Evolutionary conservation across 2,888 invertebrate species (phyloP), one percentile per base, ranked within the genome.

Genomic region (Chydorus sphaericus): DNA sequence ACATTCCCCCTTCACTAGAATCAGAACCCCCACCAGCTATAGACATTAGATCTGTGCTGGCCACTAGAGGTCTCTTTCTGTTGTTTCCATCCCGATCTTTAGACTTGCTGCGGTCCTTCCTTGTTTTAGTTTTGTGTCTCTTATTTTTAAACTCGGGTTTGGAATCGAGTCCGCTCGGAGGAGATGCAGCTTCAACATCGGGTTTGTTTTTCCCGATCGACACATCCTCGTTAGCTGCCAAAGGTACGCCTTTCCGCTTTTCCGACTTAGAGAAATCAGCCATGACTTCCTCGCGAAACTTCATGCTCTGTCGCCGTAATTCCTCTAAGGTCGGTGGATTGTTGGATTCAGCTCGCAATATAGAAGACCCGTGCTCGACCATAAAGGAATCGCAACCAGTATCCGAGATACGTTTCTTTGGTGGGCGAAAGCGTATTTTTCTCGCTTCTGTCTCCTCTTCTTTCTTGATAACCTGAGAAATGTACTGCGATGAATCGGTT

Each of bases 231-330:
- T 11, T 36, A 38, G 39, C 8, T 51, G 51, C 18, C 56, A 20
- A 3, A 10, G 38, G 39, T 37, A 51, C 30, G 52, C 56, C 52
- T 23, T 55, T 53, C n/a, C 50, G 39, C 10, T 52, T 30, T 66
- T 67, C 73, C 23, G 49, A 50, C 53, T 59, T 52, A n/a, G 52
- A 52, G 75, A 88, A 87, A 65, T 83, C 83, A 4, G 85, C 85
- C 84, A 87, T 86, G 3, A 90, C 82, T 75, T 78, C 80, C 60
- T 83, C 80, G 16, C 90, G 77, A 69, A 79, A 90, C 66, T 87
- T 88, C 89, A 90, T 89, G 63, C 84, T 86, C 64, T 89, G 86
- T 2, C 87, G 78, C 60, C 81, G 82, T 51, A 88, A 70, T 65
- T 88, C 87, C 69, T 89, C 85, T 61, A 88, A 78, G 59, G 81